These are phyloP conservation scores for Tretioscincus oriximinensis DNA, from an alignment of 2,113 vertebrate genomes.

Conservation along the genomic window DNA sequence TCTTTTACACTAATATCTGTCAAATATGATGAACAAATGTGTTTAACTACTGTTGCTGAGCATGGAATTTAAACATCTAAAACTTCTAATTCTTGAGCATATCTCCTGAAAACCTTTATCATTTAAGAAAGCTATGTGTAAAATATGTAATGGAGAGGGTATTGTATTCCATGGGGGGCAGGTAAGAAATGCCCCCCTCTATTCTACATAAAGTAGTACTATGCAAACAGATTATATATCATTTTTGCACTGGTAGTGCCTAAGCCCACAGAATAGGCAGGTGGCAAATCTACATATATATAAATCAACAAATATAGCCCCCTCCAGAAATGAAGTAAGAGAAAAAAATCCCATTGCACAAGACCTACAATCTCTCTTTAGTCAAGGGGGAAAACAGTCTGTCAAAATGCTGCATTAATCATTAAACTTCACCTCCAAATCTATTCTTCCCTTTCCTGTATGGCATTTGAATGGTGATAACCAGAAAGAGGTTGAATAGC, in stretches of 20 bases:
- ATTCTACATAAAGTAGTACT: conserved; percentile 25
- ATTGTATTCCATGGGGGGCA: not conserved
- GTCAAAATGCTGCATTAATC: not conserved
- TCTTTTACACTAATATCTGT: too few relatives aligned
- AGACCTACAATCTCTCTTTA: not conserved
- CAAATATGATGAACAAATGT: too few relatives aligned
- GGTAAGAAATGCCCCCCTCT: conserved; percentile 27
- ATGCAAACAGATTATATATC: conserved; percentile 34
- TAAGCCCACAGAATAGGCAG: conserved; percentile 3
- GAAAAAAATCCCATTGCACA: not conserved
- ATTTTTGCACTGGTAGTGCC: conserved; percentile 22
- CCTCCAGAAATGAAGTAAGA: conserved; percentile 2
- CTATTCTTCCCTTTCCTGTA: not conserved
- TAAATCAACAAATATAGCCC: conserved; percentile 17
- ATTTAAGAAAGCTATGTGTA: not conserved
- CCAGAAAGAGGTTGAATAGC: not conserved
- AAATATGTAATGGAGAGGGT: not conserved
- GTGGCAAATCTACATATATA: conserved; percentile 1
- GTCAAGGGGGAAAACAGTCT: not conserved
- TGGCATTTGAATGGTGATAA: not conserved
- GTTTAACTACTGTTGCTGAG: too few relatives aligned
- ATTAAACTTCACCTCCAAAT: not conserved
- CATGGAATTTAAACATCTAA: not conserved
- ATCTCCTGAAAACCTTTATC: not conserved
- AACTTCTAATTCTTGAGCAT: not conserved